Conservation (phyloP, 2,888 invertebrate species). For the Hofmannophila pseudospretella region DNA sequence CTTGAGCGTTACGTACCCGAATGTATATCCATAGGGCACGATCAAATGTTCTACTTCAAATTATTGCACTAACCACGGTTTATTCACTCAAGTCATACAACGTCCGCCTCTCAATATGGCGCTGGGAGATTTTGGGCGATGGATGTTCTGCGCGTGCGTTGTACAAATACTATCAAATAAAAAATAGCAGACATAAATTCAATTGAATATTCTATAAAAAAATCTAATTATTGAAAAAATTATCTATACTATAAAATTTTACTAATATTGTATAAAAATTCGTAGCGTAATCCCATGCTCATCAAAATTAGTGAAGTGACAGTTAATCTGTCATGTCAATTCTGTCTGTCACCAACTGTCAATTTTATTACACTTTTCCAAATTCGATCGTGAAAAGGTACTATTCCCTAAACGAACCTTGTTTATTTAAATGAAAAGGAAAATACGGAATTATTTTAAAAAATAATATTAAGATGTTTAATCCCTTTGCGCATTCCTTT, state of each 20-base stretch:
- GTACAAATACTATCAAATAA: slow-evolving; percentile 63
- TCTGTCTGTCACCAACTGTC: too few species aligned
- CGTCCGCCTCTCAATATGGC: slow-evolving; percentile 88
- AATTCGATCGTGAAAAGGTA: too few species aligned
- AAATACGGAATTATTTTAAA: too few species aligned
- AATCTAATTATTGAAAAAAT: slow-evolving; percentile 26
- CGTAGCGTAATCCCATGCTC: slow-evolving; percentile 60
- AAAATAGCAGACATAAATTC: slow-evolving; percentile 48
- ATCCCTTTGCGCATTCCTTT: too few species aligned
- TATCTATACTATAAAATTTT: slow-evolving; percentile 29
- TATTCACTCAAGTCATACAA: slow-evolving; percentile 79
- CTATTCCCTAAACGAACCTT: too few species aligned
- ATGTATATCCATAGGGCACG: slow-evolving; percentile 79
- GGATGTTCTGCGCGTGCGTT: slow-evolving; percentile 77
- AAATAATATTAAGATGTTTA: too few species aligned
- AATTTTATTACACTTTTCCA: too few species aligned
- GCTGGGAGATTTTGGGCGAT: slow-evolving; percentile 80
- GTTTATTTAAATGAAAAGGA: too few species aligned
- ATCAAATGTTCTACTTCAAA: slow-evolving; percentile 75
- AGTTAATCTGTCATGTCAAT: slow-evolving; percentile 33
- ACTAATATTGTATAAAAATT: slow-evolving; percentile 40
- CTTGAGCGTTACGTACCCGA: slow-evolving; percentile 72
- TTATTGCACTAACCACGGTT: slow-evolving; percentile 76
- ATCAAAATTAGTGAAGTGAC: slow-evolving; percentile 49
- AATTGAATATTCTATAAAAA: slow-evolving; percentile 34